Evolutionary conservation across 2,888 invertebrate species (phyloP).

Genomic region (Pristionchus mayeri): DNA sequence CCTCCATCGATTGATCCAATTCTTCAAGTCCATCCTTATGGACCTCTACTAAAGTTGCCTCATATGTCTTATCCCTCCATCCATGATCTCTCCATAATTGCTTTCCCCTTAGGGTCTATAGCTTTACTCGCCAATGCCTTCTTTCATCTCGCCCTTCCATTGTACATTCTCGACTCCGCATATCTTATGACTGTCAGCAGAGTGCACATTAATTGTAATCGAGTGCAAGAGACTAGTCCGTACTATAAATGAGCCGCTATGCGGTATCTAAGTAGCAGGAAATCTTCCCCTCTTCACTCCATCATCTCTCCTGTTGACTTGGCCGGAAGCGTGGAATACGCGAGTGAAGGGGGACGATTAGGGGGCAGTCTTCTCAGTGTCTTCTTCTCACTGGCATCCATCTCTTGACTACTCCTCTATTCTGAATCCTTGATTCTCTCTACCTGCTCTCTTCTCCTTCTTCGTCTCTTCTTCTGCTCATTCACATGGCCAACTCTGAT

Average conservation of each 20-base stretch:
- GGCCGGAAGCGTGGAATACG: conserved; percentile 42
- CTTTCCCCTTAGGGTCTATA: conserved; percentile 9
- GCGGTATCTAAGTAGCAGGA: neutral
- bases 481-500: no score
- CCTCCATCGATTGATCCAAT: neutral
- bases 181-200: neutral
- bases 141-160: conserved; percentile 10
- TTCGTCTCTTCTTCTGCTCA: neutral
- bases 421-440: conserved; percentile 13
- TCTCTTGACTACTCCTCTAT: neutral
- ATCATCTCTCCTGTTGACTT: conserved; percentile 33
- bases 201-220: conserved; percentile 1
- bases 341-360: conserved; percentile 12
- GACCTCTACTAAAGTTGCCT: neutral
- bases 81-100: conserved; percentile 18
- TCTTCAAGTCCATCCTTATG: neutral
- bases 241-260: conserved; percentile 15
- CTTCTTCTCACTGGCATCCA: conserved; percentile 29
- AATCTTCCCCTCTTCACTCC: conserved; percentile 31
- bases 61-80: conserved; percentile 18
- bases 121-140: conserved; percentile 6
- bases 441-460: neutral
- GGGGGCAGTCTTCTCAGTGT: neutral
- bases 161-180: conserved; percentile 18
- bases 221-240: neutral